phyloP scores from a whole-genome alignment of 2,888 invertebrate genomes.

The Clunio marinus region DNA sequence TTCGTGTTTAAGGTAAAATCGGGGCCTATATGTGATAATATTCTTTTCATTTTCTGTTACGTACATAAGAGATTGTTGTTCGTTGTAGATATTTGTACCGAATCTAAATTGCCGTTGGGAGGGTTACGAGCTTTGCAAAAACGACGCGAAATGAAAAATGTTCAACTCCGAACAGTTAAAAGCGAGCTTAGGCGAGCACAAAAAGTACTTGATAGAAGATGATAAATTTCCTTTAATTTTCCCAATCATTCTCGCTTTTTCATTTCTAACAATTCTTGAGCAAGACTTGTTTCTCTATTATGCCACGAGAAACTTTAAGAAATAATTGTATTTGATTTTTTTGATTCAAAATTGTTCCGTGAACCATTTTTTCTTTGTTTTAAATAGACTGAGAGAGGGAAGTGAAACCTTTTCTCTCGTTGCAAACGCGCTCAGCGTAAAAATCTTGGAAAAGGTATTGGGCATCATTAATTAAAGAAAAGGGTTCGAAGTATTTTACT shows the following conservation, averaged over 20 bases:
- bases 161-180: not conserved
- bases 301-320: not conserved
- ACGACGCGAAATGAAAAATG: slow-evolving; percentile 13
- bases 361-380: not conserved
- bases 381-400: no score
- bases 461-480: slow-evolving; percentile 4
- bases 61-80: no score
- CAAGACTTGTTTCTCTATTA: no score
- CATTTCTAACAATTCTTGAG: no score
- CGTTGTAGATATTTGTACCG: no score
- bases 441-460: slow-evolving; percentile 8
- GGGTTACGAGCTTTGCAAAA: not conserved
- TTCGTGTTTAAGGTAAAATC: no score
- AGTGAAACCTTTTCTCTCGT: no score
- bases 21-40: not conserved
- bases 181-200: no score
- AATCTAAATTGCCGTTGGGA: slow-evolving; percentile 1
- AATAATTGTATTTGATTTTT: not conserved
- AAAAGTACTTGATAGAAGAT: not conserved
- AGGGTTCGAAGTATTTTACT: not conserved
- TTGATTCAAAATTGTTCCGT: not conserved
- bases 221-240: slow-evolving; percentile 24
- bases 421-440: not conserved
- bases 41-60: no score
- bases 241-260: not conserved